These are phyloP conservation scores for Thymelicus sylvestris DNA, from an alignment of 2,888 invertebrate species.

Conservation along the genomic window DNA sequence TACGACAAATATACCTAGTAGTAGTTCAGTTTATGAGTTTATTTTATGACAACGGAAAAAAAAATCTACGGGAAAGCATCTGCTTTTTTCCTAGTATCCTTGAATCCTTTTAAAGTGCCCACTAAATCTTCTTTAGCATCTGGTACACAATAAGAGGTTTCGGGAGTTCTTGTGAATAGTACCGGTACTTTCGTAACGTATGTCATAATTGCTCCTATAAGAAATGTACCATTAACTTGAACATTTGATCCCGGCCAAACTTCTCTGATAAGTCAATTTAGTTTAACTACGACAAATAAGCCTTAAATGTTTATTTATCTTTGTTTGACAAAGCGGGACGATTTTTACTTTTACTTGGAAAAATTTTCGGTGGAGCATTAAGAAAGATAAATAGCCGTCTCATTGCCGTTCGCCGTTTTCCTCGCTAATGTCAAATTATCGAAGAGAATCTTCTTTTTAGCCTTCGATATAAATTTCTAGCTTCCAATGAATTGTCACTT, in stretches of 20 bases:
- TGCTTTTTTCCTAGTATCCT: no score
- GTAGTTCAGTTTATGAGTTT: no score
- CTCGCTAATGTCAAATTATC: constrained; percentile 7
- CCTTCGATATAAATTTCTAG: neutral
- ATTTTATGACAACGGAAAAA: no score
- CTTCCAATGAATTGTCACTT: neutral
- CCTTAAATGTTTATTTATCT: constrained; percentile 3
- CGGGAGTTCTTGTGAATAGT: no score
- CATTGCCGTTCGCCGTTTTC: constrained; percentile 14
- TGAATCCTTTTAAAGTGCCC: no score
- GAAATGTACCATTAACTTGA: no score
- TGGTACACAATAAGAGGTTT: no score
- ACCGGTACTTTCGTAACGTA: no score
- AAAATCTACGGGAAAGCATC: no score
- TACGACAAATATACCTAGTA: neutral
- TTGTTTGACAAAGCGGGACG: constrained; percentile 7
- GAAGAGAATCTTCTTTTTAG: neutral
- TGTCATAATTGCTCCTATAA: no score
- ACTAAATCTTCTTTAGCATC: no score
- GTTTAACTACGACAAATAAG: neutral
- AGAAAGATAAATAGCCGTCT: constrained; percentile 18
- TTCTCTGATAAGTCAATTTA: neutral
- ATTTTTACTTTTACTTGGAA: constrained; percentile 8
- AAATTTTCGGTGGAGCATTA: constrained; percentile 6
- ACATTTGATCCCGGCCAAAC: no score